Conservation (phyloP, 2,113 vertebrate genomes). For the Willisornis vidua region DNA sequence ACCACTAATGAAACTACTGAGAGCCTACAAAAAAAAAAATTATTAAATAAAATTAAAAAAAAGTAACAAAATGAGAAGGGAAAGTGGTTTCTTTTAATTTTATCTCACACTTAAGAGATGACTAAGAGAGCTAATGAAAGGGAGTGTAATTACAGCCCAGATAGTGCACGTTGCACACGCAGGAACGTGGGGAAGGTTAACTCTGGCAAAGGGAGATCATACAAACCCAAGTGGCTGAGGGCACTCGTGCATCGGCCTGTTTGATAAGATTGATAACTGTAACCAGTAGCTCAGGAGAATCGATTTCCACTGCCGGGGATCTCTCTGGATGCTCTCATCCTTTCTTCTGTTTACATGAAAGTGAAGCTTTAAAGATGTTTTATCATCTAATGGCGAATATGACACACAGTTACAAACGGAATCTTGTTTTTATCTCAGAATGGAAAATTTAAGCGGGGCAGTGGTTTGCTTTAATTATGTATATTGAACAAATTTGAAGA, state of each 20-base stretch:
- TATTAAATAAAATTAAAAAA: background rate
- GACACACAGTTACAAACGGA: constrained; percentile 21
- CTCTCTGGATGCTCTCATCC: constrained; percentile 44
- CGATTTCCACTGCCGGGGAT: constrained; percentile 13
- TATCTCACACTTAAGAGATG: background rate
- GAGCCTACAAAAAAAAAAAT: background rate
- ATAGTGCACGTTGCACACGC: background rate
- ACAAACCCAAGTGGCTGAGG: constrained; percentile 28
- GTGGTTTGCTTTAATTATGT: constrained; percentile 50
- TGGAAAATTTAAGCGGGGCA: constrained; percentile 46
- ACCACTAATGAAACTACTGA: background rate
- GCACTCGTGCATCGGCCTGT: background rate
- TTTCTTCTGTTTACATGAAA: constrained; percentile 69
- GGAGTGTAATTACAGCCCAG: constrained; percentile 23
- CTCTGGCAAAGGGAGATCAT: constrained; percentile 28
- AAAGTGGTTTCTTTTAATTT: background rate
- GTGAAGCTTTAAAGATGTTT: constrained; percentile 57
- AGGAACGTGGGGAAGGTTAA: constrained; percentile 16
- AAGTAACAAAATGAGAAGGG: background rate
- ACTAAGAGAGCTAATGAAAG: constrained; percentile 7
- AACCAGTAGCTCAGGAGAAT: constrained; percentile 42
- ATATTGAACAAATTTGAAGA: constrained; percentile 58
- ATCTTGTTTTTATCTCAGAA: constrained; percentile 61
- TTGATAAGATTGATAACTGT: constrained; percentile 46
- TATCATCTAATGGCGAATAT: constrained; percentile 44